Evolutionary conservation across 2,888 invertebrate genomes (phyloP).

Genomic region (Ligdia adustata): DNA sequence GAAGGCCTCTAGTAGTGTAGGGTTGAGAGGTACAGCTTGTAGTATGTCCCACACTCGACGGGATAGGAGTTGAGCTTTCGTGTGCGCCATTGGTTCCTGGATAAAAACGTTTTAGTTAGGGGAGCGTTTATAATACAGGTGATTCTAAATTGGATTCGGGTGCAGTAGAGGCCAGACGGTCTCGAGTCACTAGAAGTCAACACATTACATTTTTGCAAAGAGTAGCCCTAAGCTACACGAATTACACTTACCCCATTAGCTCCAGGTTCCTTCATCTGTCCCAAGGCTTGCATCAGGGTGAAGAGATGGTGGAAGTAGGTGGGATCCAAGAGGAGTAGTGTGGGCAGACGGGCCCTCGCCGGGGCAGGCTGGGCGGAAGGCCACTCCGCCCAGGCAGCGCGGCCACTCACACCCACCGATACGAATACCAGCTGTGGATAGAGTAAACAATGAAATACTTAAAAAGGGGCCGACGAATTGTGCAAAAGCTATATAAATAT

Average conservation of each 20-base stretch:
- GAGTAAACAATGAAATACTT: no score
- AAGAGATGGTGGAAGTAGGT: conserved; percentile 96
- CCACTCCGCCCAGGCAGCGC: conserved; percentile 89
- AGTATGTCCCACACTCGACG: conserved; percentile 97
- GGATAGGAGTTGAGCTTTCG: conserved; percentile 94
- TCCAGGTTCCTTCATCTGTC: conserved; percentile 92
- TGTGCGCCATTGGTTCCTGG: conserved; percentile 89
- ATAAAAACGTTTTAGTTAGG: conserved; percentile 36
- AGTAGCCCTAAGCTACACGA: no score
- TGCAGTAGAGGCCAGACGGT: no score
- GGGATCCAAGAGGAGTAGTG: conserved; percentile 91
- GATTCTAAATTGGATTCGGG: background rate
- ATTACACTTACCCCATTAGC: conserved; percentile 81
- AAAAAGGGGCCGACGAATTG: no score
- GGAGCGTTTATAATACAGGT: background rate
- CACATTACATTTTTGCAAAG: no score
- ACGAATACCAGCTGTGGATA: conserved; percentile 92
- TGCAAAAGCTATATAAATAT: no score
- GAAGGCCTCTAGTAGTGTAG: conserved; percentile 92
- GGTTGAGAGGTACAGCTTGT: conserved; percentile 95
- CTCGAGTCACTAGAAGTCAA: no score
- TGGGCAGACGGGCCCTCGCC: conserved; percentile 93
- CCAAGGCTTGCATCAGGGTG: conserved; percentile 94
- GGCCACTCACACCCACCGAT: conserved; percentile 91
- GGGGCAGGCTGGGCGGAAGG: conserved; percentile 95